phyloP scores from a whole-genome alignment of 1,140 invertebrate genomes.

The Cardiocondyla obscurior region DNA sequence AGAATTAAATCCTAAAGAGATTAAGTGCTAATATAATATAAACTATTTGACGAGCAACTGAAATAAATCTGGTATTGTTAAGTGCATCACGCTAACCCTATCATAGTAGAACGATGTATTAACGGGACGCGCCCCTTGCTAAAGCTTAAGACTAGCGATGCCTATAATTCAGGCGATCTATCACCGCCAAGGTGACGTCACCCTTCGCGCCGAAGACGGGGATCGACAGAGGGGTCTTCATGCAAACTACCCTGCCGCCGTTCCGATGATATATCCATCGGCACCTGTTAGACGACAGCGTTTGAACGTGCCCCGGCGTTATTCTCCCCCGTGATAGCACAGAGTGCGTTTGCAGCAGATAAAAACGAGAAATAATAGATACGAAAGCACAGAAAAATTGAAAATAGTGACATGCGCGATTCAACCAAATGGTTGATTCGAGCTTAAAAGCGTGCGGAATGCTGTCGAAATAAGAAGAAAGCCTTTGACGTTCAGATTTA shows the following conservation, averaged over 20 bases:
- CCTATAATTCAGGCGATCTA: constrained; percentile 71
- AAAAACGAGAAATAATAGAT: too few species aligned
- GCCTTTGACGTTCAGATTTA: too few species aligned
- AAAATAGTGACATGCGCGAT: too few species aligned
- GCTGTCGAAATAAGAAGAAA: too few species aligned
- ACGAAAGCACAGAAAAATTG: too few species aligned
- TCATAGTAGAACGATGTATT: constrained; percentile 63
- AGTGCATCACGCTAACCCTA: constrained; percentile 69
- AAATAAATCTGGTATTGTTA: constrained; percentile 40
- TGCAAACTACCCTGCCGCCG: constrained; percentile 68
- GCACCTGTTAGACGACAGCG: constrained; percentile 75
- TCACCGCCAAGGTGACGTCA: constrained; percentile 65
- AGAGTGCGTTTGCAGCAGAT: too few species aligned
- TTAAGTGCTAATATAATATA: constrained; percentile 52
- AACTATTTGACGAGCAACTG: constrained; percentile 39
- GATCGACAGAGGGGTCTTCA: constrained; percentile 62
- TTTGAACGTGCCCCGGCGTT: constrained; percentile 67
- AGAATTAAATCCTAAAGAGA: neutral
- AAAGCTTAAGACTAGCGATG: constrained; percentile 58
- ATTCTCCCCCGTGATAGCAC: constrained; percentile 57
- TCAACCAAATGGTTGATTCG: too few species aligned
- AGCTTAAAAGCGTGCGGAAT: too few species aligned
- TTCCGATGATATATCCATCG: constrained; percentile 75
- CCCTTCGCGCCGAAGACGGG: constrained; percentile 42
- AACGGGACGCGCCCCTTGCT: constrained; percentile 5